Base-by-base conservation (phyloP, 1,140 invertebrate genomes). In the Bicyclus anynana region DNA sequence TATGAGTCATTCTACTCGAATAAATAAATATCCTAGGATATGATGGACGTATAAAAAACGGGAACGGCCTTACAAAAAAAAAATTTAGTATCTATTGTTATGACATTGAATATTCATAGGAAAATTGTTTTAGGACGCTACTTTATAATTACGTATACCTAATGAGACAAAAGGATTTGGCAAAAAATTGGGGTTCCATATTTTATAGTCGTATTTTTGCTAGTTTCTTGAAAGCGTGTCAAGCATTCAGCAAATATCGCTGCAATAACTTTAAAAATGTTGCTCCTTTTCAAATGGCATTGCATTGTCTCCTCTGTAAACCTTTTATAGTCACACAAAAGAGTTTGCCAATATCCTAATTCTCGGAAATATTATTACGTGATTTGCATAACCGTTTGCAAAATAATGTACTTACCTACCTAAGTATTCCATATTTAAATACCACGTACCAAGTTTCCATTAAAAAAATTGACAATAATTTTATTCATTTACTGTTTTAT, bases 281-380 rank as follows among this genome's bases (percentile, higher is more conserved):
- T 77, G 65, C 71, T 69, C 68, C 65, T 73, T 74, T 86, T 82
- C 50, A 66, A 74, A 83, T 72, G 40, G 65, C 49, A 29, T 55
- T 37, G 46, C 65, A 69, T 81, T 80, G 73, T 80, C 27, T 42
- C 52, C 53, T 63, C 70, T 70, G 59, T 66, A 67, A 49, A 65
- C 46, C 50, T 72, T 77, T 80, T 73, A 68, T 69, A 58, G 54
- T 48, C 47, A 21, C 38, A 69, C 75, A 79, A 77, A 70, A 72
- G 69, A 66, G 53, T 80, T 75, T 62, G 62, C 61, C 70, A 74
- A 74, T 82, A 80, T 84, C 74, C 66, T 78, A 79, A 82, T 87
- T 84, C 81, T 72, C 63, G 79, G 84, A 87, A 86, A 53, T 42
- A 52, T 59, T 58, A 59, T 67, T 44, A 38, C 59, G 54, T 40